Evolutionary conservation across 2,113 vertebrate species (phyloP), one percentile per base, ranked within the genome.

Genomic region (Bothrops jararaca): DNA sequence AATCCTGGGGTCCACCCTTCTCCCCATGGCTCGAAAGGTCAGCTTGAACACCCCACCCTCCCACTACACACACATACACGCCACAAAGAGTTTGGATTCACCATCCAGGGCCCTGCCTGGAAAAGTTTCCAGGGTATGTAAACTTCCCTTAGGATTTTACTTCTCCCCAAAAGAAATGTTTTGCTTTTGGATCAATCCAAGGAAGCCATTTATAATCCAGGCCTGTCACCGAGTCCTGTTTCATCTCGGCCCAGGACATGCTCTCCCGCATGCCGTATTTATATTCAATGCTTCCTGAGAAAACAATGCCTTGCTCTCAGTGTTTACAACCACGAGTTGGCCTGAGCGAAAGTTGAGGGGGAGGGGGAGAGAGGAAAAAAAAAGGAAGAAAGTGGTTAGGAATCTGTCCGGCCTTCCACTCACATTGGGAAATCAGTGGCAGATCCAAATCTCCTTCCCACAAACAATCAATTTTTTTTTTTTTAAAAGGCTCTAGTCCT

Each of bases 211-310:
- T 97, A 98, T 98, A 98, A 98, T 97, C 95, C 94, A 95, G 74
- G 92, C 97, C 95, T 98, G 98, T 98, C 98, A 98, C 90, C 91
- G 26, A 29, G 94, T 96, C 74, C 96, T 98, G 3, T 98, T 98
- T 98, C 98, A 98, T 98, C 97, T 97, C 96, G 96, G 97, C 97
- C 97, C 96, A 94, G 97, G 97, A 97, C 97, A 97, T 97, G 97
- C 96, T 97, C 97, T 98, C 98, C 98, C 94, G 97, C 97, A 94
- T 95, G 97, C 95, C 97, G 96, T 99, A 98, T 99, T 99, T 99
- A 99, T 98, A 98, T 98, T 98, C 98, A 96, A 91, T 94, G 92
- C 98, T 99, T 99, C 99, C 99, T 98, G 97, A 96, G 97, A 97
- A 99, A 99, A 99, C 98, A 99, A 99, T 99, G 97, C 98, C 98